Evolutionary conservation across 2,888 invertebrate genomes (phyloP), one percentile per base, ranked within the genome.

Genomic region (Hartigia nigra): DNA sequence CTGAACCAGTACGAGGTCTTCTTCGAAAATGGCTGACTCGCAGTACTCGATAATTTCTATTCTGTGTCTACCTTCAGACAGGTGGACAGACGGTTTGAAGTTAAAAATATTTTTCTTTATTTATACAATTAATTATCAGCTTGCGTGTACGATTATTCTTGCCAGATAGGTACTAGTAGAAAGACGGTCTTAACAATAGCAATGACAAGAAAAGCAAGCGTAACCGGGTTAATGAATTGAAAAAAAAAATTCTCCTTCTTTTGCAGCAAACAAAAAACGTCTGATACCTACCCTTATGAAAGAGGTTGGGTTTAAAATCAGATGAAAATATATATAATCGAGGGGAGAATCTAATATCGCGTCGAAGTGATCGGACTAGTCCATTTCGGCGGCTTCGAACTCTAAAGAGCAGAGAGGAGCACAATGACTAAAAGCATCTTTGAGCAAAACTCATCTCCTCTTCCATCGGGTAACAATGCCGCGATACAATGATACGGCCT

Each of bases 391-490:
- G 72, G 79, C 77, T 77, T 74, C 78, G 75, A 12, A 69, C 80
- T 32, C 72, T 72, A 35, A 31, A 31, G 76, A 34, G 78, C 79
- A 39, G 78, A 78, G 75, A 77, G 77, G 35, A 31, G 75, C 82
- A 86, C 86, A 83, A 86, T 87, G 86, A 87, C 87, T 86, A 81
- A 85, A 85, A 86, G 85, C 82, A 84, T 87, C 86, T 85, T 81
- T 82, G 81, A 86, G 85, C 86, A 80, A 88, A 89, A 88, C 89
- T 88, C 88, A 89, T 89, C 87, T 87, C 85, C 84, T 86, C 85
- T 82, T 85, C 82, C 84, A 85, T 83, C 86, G 82, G 81, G 80
- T 82, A 85, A 89, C 89, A 89, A 89, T 88, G 85, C 84, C 70
- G 77, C 85, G 82, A 87, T 86, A 86, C 85, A 89, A 89, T 87